Evolutionary conservation across 1,140 invertebrate species (phyloP).

Genomic region (Aphaenogaster ashmeadi): DNA sequence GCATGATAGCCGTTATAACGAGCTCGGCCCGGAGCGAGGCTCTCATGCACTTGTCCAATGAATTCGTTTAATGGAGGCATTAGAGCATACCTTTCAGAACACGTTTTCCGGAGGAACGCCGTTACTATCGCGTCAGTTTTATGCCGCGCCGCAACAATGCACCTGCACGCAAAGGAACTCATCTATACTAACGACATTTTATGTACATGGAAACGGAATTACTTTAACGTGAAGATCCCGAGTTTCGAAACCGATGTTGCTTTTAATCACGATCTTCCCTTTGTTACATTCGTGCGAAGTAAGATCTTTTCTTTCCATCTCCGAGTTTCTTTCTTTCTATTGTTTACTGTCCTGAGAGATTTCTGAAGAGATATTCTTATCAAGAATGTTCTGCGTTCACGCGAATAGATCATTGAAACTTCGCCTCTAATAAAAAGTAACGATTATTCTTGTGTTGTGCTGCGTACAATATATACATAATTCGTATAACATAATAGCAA

Average conservation of each 20-base stretch:
- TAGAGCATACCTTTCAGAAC: slow-evolving; percentile 60
- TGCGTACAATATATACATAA: not conserved
- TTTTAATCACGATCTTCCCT: slow-evolving; percentile 31
- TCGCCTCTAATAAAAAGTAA: slow-evolving; percentile 30
- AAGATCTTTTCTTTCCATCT: not conserved
- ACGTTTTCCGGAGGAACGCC: slow-evolving; percentile 61
- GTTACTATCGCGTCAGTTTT: slow-evolving; percentile 56
- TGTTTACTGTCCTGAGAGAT: not conserved
- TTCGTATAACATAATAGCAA: not conserved
- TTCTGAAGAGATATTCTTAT: not conserved
- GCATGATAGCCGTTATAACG: not conserved
- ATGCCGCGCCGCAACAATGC: slow-evolving; percentile 62
- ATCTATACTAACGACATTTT: slow-evolving; percentile 62
- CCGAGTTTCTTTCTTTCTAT: not conserved
- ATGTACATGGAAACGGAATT: slow-evolving; percentile 44
- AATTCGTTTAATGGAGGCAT: slow-evolving; percentile 69
- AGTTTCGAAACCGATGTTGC: slow-evolving; percentile 1
- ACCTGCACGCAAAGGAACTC: slow-evolving; percentile 40
- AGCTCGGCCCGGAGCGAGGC: not conserved
- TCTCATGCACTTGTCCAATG: slow-evolving; percentile 55
- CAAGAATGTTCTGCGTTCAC: slow-evolving; percentile 19
- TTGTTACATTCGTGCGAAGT: not conserved
- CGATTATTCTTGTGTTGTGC: not conserved
- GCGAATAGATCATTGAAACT: slow-evolving; percentile 36
- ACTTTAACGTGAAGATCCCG: not conserved